Conservation (phyloP, 2,888 invertebrate species). For the Tupiocoris notatus region DNA sequence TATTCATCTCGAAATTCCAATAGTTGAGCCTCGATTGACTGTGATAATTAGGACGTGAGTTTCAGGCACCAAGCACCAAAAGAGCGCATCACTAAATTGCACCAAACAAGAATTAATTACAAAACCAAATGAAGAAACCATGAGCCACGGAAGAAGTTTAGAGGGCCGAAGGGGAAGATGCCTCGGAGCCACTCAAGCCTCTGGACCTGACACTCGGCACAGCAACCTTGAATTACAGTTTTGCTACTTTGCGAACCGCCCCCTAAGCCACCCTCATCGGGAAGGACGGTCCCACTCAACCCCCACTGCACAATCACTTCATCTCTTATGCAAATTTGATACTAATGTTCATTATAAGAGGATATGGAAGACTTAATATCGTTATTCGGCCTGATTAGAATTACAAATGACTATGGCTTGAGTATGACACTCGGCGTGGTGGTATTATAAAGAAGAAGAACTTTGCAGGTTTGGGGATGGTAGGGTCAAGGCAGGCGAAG, state of each 20-base stretch:
- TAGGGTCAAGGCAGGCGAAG: neutral
- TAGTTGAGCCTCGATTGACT: too few species aligned
- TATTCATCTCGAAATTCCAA: too few species aligned
- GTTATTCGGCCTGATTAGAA: slow-evolving; percentile 35
- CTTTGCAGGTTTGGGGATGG: neutral
- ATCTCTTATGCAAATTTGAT: slow-evolving; percentile 37
- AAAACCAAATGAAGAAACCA: too few species aligned
- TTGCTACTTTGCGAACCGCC: slow-evolving; percentile 21
- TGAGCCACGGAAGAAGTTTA: too few species aligned
- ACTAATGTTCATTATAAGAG: slow-evolving; percentile 40
- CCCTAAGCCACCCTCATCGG: neutral
- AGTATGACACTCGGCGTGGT: slow-evolving; percentile 26
- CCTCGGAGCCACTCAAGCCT: neutral
- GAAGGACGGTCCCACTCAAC: slow-evolving; percentile 17
- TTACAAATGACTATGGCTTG: slow-evolving; percentile 32
- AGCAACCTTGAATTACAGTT: slow-evolving; percentile 25
- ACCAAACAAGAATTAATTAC: too few species aligned
- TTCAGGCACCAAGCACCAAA: too few species aligned
- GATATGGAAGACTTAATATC: slow-evolving; percentile 36
- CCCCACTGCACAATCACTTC: neutral
- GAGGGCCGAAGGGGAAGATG: neutral
- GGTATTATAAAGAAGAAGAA: neutral
- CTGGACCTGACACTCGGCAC: slow-evolving; percentile 28
- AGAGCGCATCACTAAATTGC: too few species aligned
- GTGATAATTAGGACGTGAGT: too few species aligned